A percentile compares a stretch with the other conserved stretches of the same genome.
Evolutionary conservation across 2,888 invertebrate species (phyloP).

Genomic region (Trachelus tabidus): DNA sequence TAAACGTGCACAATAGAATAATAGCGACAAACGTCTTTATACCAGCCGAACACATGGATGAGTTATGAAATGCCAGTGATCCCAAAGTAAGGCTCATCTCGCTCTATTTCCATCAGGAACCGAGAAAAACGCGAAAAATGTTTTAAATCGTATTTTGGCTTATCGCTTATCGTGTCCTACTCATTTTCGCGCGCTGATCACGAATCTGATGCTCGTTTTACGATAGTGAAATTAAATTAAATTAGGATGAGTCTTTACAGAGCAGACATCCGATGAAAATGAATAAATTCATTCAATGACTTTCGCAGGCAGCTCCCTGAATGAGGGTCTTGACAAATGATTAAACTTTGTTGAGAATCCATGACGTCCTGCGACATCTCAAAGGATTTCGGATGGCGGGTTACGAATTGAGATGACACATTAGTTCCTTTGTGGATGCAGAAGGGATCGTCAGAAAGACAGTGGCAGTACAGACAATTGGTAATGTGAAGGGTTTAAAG

Average conservation of each 20-base stretch:
- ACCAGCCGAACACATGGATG: too few species aligned
- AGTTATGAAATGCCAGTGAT: too few species aligned
- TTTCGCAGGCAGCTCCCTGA: background rate
- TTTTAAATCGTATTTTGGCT: too few species aligned
- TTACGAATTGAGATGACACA: background rate
- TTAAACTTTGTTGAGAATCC: background rate
- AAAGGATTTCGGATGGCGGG: background rate
- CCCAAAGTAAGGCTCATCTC: too few species aligned
- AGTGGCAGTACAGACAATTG: background rate
- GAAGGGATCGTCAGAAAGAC: background rate
- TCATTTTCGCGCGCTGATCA: too few species aligned
- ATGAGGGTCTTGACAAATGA: background rate
- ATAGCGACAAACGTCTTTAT: background rate
- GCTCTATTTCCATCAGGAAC: too few species aligned
- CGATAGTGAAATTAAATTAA: background rate
- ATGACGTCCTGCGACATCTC: background rate
- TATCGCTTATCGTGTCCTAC: too few species aligned
- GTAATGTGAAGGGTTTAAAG: background rate
- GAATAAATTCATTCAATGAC: background rate
- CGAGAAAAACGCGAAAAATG: too few species aligned
- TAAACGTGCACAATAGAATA: background rate
- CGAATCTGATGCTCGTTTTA: too few species aligned
- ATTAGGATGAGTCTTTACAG: background rate
- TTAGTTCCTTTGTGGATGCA: background rate
- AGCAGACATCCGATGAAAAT: background rate